Conservation (phyloP, 2,888 invertebrate genomes). For the Acleris holmiana region DNA sequence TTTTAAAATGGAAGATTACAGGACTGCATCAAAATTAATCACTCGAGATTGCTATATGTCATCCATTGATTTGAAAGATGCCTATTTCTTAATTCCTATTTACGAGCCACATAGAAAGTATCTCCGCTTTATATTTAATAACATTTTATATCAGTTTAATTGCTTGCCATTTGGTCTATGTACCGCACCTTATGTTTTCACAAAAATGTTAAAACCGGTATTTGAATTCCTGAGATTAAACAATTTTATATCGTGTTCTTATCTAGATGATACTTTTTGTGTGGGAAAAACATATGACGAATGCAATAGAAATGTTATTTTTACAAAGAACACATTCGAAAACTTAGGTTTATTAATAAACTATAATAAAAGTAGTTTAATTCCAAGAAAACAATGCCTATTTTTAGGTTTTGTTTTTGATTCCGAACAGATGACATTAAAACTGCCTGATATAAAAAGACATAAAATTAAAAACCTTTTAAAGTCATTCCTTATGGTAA, state of each 20-base stretch:
- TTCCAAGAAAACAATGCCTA: slow-evolving; percentile 23
- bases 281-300: slow-evolving; percentile 14
- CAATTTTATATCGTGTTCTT: not conserved
- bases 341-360: slow-evolving; percentile 37
- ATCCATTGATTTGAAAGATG: slow-evolving; percentile 37
- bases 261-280: no score
- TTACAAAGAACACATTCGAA: not conserved
- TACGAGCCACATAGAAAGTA: slow-evolving; percentile 36
- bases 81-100: slow-evolving; percentile 37
- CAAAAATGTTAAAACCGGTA: slow-evolving; percentile 29
- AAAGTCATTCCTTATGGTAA: no score
- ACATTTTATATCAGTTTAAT: slow-evolving; percentile 40
- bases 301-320: slow-evolving; percentile 24
- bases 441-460: not conserved
- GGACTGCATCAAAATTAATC: no score
- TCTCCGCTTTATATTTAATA: slow-evolving; percentile 34
- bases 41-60: no score
- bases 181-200: slow-evolving; percentile 41
- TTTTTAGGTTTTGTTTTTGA: slow-evolving; percentile 37
- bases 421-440: slow-evolving; percentile 4
- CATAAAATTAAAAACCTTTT: no score
- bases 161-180: slow-evolving; percentile 40
- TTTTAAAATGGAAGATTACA: no score
- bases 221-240: no score
- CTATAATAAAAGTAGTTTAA: slow-evolving; percentile 28